These are phyloP conservation scores for Leucopsar rothschildi DNA, from an alignment of 2,113 vertebrate genomes.

Conservation along the genomic window DNA sequence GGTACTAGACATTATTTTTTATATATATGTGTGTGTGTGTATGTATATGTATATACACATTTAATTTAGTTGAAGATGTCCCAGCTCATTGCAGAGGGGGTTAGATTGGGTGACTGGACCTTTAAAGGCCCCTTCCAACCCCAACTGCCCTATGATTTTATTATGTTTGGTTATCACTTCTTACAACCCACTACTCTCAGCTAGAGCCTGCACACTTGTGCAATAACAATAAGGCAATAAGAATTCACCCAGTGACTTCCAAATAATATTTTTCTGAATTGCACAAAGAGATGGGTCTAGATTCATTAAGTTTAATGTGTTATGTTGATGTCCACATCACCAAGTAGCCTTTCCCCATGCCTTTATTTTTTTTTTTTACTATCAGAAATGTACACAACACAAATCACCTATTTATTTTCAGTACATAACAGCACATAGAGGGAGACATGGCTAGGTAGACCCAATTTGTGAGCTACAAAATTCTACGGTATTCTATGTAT, in stretches of 20 bases:
- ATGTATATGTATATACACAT: background rate
- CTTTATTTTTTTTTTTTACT: background rate
- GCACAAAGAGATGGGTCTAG: background rate
- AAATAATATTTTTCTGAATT: background rate
- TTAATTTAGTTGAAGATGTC: background rate
- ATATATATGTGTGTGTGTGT: too few species aligned
- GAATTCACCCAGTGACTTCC: background rate
- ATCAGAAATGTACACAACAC: background rate
- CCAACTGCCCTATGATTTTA: background rate
- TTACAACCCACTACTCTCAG: background rate
- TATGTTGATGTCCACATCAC: background rate
- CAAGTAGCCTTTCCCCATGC: background rate
- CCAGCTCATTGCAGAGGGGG: background rate
- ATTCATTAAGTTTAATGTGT: background rate
- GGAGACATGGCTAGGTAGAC: background rate
- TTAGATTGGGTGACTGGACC: background rate
- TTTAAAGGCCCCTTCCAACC: background rate
- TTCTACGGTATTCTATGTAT: background rate
- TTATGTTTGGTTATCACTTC: background rate
- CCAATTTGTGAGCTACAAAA: background rate
- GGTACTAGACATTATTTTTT: background rate
- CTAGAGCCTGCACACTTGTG: background rate
- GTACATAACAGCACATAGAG: background rate
- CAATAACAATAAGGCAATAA: background rate
- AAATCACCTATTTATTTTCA: background rate